These are phyloP conservation scores for Marmota monax DNA, from an alignment of 2,113 vertebrate genomes.

Conservation along the genomic window DNA sequence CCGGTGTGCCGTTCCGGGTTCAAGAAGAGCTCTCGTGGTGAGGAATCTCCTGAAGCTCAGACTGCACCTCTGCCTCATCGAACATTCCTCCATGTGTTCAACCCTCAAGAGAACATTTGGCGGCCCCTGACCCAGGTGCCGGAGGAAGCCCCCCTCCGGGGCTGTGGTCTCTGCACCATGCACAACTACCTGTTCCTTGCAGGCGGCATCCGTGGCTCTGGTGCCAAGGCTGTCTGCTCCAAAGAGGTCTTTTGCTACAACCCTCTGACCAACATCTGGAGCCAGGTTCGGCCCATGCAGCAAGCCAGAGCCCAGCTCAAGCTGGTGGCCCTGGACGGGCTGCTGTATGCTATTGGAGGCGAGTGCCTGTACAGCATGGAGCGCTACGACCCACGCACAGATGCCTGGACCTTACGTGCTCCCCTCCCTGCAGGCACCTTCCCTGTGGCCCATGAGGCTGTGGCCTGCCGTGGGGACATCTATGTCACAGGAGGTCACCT, in stretches of 20 bases:
- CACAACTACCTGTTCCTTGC: constrained; percentile 86
- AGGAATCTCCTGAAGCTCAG: not conserved
- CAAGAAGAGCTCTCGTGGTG: not conserved
- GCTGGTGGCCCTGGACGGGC: constrained; percentile 84
- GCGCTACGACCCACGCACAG: constrained; percentile 82
- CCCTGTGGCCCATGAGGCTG: constrained; percentile 85
- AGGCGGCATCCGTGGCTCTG: constrained; percentile 78
- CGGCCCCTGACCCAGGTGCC: constrained; percentile 77
- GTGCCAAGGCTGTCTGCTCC: constrained; percentile 70
- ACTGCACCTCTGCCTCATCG: not conserved
- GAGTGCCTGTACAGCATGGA: constrained; percentile 86
- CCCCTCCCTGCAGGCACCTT: constrained; percentile 83
- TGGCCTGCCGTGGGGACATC: constrained; percentile 84
- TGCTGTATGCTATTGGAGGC: constrained; percentile 85
- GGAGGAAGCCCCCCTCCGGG: constrained; percentile 77
- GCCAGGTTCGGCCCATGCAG: constrained; percentile 82
- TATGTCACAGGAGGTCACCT: constrained; percentile 85
- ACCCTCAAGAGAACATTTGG: constrained; percentile 73
- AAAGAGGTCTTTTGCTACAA: constrained; percentile 84
- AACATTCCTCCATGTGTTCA: constrained; percentile 71
- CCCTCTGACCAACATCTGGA: constrained; percentile 84
- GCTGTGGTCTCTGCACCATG: constrained; percentile 85
- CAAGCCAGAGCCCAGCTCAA: constrained; percentile 85
- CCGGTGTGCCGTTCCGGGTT: constrained; percentile 32
- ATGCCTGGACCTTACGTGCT: constrained; percentile 77